Base-by-base conservation (phyloP, 1,140 invertebrate species). In the Oncopodura yosiiana region DNA sequence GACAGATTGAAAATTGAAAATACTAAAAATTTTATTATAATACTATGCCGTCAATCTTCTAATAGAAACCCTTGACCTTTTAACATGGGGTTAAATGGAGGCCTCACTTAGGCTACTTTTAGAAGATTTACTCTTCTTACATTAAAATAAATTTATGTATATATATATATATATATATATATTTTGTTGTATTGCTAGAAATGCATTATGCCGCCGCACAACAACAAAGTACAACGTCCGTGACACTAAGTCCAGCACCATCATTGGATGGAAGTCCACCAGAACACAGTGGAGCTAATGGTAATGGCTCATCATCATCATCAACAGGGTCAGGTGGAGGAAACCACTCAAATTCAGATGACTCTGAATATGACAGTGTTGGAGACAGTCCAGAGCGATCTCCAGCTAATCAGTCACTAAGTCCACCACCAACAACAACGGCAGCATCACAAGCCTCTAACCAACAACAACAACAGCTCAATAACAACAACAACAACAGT, bases 231-330 rank as follows among this genome's bases (percentile, higher is more conserved):
- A 66, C 66, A n/a, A 64, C 62, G 66, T 90, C 87, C 12, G 87
- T 92, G 1, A 91, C 87, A 2, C 73, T 91, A 49, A 91, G 87
- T 66, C 88, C 88, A 29, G 87, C 88, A 12, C 87, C 87, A 0
- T 90, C 87, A 5, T 77, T 89, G 5, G 86, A 90, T 66, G 85
- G 86, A 30, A 87, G 84, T 56, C 87, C 87, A 6, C 84, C 85
- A 36, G 82, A 87, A 69, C 74, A 78, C 34, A 77, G 81, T 32
- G 27, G 51, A 14, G 12, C 38, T n/a, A 36, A 44, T 53, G 56
- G 52, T 27, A 60, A 54, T 36, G 67, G 67, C 30, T 75, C 67
- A 56, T 67, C 74, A 36, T 63, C 76, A 38, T 66, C 67, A 62
- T 70, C 74, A 55, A 65, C 72, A 44, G 69, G 71, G 51, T 72